Conservation (phyloP, 2,113 vertebrate genomes). For the Laticauda colubrina region DNA sequence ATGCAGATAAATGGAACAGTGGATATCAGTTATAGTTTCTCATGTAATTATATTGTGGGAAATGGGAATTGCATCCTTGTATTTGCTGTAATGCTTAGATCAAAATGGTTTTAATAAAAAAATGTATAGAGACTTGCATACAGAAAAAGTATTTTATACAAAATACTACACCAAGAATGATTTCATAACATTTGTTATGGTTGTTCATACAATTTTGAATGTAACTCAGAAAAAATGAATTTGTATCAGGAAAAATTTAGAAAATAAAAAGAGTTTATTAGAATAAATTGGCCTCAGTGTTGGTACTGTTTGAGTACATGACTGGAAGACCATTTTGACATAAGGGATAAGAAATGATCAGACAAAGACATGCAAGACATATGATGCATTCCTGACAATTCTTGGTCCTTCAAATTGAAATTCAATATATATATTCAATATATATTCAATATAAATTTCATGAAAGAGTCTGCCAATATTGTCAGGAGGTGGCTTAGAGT, state of each 20-base stretch:
- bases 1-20: constrained; percentile 41
- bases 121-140: constrained; percentile 32
- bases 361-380: neutral
- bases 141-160: constrained; percentile 30
- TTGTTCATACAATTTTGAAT: neutral
- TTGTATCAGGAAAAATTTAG: neutral
- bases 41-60: constrained; percentile 30
- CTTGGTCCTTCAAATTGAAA: neutral
- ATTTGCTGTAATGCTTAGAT: constrained; percentile 42
- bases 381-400: neutral
- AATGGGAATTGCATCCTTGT: constrained; percentile 38
- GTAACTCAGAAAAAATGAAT: neutral
- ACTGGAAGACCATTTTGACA: neutral
- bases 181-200: neutral
- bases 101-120: constrained; percentile 42
- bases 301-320: neutral
- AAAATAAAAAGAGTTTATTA: neutral
- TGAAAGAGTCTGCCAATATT: neutral
- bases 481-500: neutral
- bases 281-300: neutral
- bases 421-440: neutral
- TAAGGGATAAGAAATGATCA: neutral
- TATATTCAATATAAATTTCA: neutral
- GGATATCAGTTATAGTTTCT: constrained; percentile 36
- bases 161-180: neutral